Conservation (phyloP, 1,140 invertebrate genomes). For the Parapsyche elsis region DNA sequence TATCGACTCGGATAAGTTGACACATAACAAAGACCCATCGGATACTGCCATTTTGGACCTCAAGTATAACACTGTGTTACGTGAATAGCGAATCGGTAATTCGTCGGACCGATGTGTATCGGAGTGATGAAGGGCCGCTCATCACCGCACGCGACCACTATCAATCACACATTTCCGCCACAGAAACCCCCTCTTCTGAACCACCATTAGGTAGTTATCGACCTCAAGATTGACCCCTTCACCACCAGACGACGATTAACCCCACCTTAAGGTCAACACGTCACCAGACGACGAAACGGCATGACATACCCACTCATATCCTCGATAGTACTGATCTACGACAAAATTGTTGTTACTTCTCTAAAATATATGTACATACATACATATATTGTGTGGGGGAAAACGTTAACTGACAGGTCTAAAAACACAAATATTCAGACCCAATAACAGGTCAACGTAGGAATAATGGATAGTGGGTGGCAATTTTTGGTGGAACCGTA, state of each 20-base stretch:
- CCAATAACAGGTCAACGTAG: no score
- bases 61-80: background rate
- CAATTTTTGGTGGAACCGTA: no score
- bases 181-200: background rate
- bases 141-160: background rate
- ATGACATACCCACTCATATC: background rate
- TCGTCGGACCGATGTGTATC: background rate
- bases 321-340: no score
- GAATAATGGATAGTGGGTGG: no score
- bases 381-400: no score
- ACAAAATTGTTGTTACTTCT: no score
- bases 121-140: background rate
- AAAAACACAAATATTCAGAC: no score
- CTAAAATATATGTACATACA: no score
- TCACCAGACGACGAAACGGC: background rate
- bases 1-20: no score
- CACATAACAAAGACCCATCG: background rate
- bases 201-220: background rate
- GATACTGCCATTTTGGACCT: background rate
- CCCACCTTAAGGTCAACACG: background rate
- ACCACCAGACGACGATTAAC: background rate
- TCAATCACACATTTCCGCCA: background rate
- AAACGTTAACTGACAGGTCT: no score
- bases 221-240: background rate
- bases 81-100: background rate